Evolutionary conservation across 2,797 vertebrate species (phyloP).

Genomic region (Manis pentadactyla): DNA sequence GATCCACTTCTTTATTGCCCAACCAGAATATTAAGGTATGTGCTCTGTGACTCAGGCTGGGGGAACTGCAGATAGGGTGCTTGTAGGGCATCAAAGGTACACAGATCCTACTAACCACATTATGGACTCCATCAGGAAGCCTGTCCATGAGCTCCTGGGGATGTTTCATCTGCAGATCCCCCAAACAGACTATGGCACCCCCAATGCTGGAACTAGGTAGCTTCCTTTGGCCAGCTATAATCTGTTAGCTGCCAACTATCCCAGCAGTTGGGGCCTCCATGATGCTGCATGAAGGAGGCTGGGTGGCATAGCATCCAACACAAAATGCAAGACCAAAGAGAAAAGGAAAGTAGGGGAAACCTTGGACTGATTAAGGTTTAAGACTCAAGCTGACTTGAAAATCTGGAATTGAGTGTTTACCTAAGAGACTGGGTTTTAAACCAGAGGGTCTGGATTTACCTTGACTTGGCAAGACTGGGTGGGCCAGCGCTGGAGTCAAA

Average conservation of each 20-base stretch:
- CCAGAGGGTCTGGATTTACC: background rate
- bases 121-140: no score
- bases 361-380: background rate
- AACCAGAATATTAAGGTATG: no score
- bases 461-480: background rate
- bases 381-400: background rate
- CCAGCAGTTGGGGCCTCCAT: fast-evolving
- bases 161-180: no score
- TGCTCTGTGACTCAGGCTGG: no score
- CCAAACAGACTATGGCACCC: no score
- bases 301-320: fast-evolving
- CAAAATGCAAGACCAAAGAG: background rate
- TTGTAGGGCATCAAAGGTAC: no score
- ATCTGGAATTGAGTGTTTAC: background rate
- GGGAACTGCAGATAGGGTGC: no score
- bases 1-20: no score
- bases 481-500: background rate
- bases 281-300: background rate
- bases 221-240: background rate
- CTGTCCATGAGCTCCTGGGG: no score
- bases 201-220: background rate
- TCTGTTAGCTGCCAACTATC: background rate
- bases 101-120: no score
- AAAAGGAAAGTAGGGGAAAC: background rate
- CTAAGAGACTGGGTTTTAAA: background rate